Conservation (phyloP, 2,888 invertebrate genomes). For the Andricus quercusramuli region DNA sequence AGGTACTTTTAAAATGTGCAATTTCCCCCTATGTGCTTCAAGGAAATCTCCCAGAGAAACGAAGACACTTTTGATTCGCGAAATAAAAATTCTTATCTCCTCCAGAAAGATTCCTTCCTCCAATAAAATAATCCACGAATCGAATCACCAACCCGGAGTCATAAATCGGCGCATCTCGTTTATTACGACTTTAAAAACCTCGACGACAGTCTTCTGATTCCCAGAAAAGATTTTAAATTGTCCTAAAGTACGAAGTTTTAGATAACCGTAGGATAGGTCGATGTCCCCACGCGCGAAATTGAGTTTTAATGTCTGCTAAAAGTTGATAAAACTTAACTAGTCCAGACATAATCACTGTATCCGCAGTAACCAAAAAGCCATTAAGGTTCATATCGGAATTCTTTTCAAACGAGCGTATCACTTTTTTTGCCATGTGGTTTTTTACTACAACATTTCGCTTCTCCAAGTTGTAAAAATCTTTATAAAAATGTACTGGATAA, state of each 20-base stretch:
- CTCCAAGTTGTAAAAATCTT: not conserved
- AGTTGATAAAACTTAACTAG: slow-evolving; percentile 24
- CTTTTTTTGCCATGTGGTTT: not conserved
- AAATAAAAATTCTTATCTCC: slow-evolving; percentile 38
- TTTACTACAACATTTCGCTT: not conserved
- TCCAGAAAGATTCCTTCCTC: slow-evolving; percentile 20
- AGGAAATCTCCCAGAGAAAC: not conserved
- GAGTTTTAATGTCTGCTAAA: not conserved
- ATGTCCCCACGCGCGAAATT: not conserved
- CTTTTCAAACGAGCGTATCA: not conserved
- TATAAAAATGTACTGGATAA: slow-evolving; percentile 8
- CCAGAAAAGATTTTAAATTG: slow-evolving; percentile 28
- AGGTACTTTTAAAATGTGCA: not conserved
- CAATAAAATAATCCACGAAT: slow-evolving; percentile 35
- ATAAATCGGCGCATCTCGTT: slow-evolving; percentile 37
- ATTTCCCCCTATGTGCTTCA: not conserved
- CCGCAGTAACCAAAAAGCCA: not conserved
- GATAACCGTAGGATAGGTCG: slow-evolving; percentile 7
- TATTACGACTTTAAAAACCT: slow-evolving; percentile 39
- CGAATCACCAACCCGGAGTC: slow-evolving; percentile 17
- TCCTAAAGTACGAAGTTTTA: slow-evolving; percentile 30
- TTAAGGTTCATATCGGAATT: slow-evolving; percentile 1
- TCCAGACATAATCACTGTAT: not conserved
- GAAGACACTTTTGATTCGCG: not conserved
- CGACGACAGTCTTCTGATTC: slow-evolving; percentile 25